phyloP scores from a whole-genome alignment of 1,140 invertebrate species.

The Caenorhabditis latens region DNA sequence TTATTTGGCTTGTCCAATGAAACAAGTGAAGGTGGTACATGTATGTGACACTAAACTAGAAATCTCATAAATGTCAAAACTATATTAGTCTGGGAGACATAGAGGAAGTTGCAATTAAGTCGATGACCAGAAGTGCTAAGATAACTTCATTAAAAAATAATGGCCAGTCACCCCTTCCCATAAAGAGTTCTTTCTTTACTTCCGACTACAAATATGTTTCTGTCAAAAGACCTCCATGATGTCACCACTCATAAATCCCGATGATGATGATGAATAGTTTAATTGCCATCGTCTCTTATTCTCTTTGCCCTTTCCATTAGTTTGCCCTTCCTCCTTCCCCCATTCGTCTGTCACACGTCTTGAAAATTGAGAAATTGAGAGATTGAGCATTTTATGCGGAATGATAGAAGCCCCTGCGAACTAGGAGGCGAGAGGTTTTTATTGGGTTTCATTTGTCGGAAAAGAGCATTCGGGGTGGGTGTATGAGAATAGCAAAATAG shows the following conservation, averaged over 20 bases:
- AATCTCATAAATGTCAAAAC: no score
- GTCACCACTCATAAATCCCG: conserved; percentile 46
- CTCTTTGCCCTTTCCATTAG: conserved; percentile 25
- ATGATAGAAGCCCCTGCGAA: neutral
- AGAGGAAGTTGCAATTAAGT: no score
- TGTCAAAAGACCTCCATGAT: conserved; percentile 13
- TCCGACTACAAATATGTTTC: conserved; percentile 18
- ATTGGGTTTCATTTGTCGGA: conserved; percentile 5
- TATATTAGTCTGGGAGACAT: no score
- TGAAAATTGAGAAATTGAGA: conserved; percentile 26
- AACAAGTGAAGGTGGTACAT: no score
- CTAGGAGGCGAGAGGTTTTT: neutral
- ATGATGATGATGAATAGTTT: conserved; percentile 48
- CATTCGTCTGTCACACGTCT: conserved; percentile 42
- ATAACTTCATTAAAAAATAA: no score
- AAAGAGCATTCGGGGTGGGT: neutral
- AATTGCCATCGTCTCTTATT: conserved; percentile 45
- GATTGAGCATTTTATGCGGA: neutral
- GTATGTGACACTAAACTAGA: no score
- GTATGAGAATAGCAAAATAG: no score
- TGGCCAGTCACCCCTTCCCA: no score
- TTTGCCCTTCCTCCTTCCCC: conserved; percentile 3
- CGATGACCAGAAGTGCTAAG: no score
- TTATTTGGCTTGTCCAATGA: no score
- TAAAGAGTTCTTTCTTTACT: no score